These are phyloP conservation scores for Galeopsomyia nigrocyanea DNA, from an alignment of 2,888 invertebrate species.

Conservation along the genomic window DNA sequence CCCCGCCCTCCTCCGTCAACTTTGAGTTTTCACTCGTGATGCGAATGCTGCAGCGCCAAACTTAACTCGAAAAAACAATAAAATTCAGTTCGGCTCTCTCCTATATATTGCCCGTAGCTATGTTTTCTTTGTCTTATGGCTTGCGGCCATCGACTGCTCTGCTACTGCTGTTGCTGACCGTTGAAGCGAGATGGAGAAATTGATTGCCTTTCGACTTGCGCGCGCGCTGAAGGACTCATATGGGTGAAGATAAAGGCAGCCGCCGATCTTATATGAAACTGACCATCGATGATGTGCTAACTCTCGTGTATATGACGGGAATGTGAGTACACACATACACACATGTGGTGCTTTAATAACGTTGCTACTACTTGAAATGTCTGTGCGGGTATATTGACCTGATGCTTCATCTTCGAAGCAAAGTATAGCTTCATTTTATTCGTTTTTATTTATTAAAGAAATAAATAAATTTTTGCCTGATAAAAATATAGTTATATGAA, in stretches of 20 bases:
- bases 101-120: constrained; percentile 12
- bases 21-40: constrained; percentile 23
- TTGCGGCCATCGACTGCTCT: no score
- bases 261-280: not conserved
- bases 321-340: no score
- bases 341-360: no score
- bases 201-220: constrained; percentile 32
- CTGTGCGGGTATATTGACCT: no score
- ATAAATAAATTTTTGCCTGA: no score
- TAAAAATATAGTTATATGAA: no score
- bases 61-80: not conserved
- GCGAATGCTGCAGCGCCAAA: no score
- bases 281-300: not conserved
- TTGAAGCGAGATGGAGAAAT: constrained; percentile 33
- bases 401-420: no score
- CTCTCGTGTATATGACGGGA: no score
- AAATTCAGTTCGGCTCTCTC: not conserved
- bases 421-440: no score
- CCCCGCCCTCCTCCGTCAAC: not conserved
- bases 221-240: not conserved
- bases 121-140: constrained; percentile 8
- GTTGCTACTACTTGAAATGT: no score
- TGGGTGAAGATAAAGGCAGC: not conserved
- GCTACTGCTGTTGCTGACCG: constrained; percentile 1
- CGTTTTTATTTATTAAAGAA: no score